Base-by-base conservation (phyloP, 2,113 vertebrate genomes). In the Lasiurus cinereus region DNA sequence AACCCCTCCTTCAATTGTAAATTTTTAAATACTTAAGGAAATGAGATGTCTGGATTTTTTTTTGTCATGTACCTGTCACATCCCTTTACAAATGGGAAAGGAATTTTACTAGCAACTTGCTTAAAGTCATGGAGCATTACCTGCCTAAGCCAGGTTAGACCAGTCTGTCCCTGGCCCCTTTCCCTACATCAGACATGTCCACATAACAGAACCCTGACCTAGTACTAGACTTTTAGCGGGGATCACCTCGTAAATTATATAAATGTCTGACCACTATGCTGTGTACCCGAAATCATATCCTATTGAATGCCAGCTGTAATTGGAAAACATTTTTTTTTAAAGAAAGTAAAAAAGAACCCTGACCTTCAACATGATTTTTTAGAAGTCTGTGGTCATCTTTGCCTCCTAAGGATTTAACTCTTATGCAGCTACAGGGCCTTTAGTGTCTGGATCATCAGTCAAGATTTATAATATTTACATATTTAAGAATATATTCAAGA, bases 1-100 rank as follows among this genome's bases (percentile, higher is more conserved):
- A n/a, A 69, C 22, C 21, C 78, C 76, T 84, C 83, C 83, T 90
- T 76, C 59, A 39, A 22, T 80, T 94, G 64, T 83, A 33, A 78
- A 69, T 48, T 21, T 67, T 85, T 94, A 24, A 11, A n/a, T 46
- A 14, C 54, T 82, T 4, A 36, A 83, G 67, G 78, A 94, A 91
- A 85, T 15, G 43, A 89, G 39, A 74, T 14, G 0, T 0, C 54
- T 31, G 46, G 56, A 21, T 74, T 50, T 52, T 64, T 50, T 84
- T 83, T 33, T 69, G 36, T 67, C 29, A 59, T 18, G 33, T 6
- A 33, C 24, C n/a, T 39, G 56, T 52, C 69, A 85, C 13, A 69
- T 13, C 87, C 7, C 8, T 56, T 92, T 62, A 77, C 62, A 89
- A 67, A 83, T 0, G 24, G 46, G 74, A 50, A n/a, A 86, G 8